Base-by-base conservation (phyloP, 1,140 invertebrate genomes). In the Megalopta genalis region DNA sequence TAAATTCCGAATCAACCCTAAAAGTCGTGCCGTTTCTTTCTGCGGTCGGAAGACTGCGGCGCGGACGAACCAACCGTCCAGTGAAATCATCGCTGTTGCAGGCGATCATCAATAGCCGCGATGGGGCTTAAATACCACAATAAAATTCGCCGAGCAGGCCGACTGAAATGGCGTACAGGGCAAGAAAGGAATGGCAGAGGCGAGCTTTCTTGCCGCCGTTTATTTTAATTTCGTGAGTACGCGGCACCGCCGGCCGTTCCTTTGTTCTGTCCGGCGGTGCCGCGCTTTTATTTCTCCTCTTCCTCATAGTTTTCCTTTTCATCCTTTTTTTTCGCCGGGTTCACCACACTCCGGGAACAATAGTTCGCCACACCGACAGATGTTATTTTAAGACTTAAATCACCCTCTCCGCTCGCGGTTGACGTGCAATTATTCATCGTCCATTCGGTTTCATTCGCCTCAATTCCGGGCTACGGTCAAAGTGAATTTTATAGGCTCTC, bases 171-270 rank as follows among this genome's bases (percentile, higher is more conserved):
- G 65, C 67, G 76, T 65, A 60, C 8, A 32, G 57, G 52, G 21
- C n/a, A 27, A 57, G 63, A 46, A 62, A 46, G 46, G 66, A 77
- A 59, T 39, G 64, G 42, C 27, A 60, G 46, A 76, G 79, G 78
- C 60, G 84, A 85, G 84, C 87, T 89, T 90, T 91, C 91, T 91
- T 90, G 88, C 88, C 84, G 87, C 88, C 89, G 88, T 92, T 92
- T 92, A 92, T 92, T 92, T 92, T 92, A 92, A 92, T 91, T 91
- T 92, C 88, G 85, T 83, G 32, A 32, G 87, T 88, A 85, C 77
- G 79, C 86, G 82, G 27, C 66, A 82, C 81, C 86, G 85, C 73
- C 87, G 82, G 85, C 74, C 77, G 54, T 78, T 81, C 86, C 89
- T 91, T 91, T 90, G 88, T 90, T 89, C 90, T 88, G 74, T 76